Conservation (phyloP, 1,140 invertebrate genomes). For the Cyclina sinensis region DNA sequence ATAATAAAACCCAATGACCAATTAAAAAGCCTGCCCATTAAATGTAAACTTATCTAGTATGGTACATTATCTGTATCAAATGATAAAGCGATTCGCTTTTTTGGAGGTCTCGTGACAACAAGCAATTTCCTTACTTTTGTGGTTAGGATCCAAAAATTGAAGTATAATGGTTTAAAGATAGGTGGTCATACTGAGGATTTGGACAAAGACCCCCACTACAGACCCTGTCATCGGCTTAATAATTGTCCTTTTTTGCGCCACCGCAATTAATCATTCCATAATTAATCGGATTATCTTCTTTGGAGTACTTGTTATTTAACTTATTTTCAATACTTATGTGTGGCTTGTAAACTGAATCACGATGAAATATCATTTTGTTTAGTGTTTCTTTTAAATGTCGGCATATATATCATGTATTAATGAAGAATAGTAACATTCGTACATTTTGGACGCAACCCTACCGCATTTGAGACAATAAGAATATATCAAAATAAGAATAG, state of each 20-base stretch:
- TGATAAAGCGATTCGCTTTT: neutral
- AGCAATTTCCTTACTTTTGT: neutral
- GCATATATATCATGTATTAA: too few species aligned
- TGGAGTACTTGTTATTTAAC: neutral
- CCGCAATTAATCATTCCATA: conserved; percentile 5
- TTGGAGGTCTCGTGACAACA: conserved; percentile 1
- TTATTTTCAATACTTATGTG: neutral
- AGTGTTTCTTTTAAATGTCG: too few species aligned
- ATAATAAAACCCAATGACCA: too few species aligned
- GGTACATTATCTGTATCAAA: neutral
- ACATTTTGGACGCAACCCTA: too few species aligned
- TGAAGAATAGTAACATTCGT: too few species aligned
- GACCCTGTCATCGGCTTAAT: neutral
- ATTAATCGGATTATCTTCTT: neutral
- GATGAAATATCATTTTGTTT: too few species aligned
- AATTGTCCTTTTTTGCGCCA: neutral
- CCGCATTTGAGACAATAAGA: too few species aligned
- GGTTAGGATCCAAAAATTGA: conserved; percentile 25
- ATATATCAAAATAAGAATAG: too few species aligned
- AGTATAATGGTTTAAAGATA: conserved; percentile 5
- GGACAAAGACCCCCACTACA: conserved; percentile 32
- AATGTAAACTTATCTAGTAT: neutral
- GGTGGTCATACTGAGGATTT: neutral
- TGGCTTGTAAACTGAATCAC: too few species aligned
- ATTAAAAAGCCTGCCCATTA: too few species aligned